phyloP scores from a whole-genome alignment of 2,797 vertebrate species.

The Brachyrhaphis roseni region DNA sequence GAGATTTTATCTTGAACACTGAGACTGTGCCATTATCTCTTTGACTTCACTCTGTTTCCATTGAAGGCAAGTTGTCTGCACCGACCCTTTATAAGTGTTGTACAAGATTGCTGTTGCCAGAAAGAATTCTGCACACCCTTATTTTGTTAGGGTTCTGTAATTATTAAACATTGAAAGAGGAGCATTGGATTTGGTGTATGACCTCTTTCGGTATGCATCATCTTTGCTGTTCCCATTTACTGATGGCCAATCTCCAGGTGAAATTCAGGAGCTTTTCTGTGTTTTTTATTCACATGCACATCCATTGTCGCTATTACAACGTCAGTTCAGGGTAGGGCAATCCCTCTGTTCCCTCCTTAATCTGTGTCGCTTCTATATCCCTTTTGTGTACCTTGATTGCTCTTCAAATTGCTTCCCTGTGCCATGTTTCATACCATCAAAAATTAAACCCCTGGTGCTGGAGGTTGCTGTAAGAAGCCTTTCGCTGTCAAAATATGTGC shows the following conservation, averaged over 20 bases:
- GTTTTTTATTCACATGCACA: conserved; percentile 59
- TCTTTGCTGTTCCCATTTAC: conserved; percentile 25
- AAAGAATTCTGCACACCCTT: conserved; percentile 17
- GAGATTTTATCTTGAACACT: conserved; percentile 37
- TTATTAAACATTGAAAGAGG: conserved; percentile 23
- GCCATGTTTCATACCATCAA: conserved; percentile 70
- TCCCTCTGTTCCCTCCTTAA: conserved; percentile 68
- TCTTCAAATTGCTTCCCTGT: conserved; percentile 78
- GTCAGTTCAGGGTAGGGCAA: conserved; percentile 54
- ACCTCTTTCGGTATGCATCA: conserved; percentile 18
- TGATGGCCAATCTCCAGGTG: conserved; percentile 63
- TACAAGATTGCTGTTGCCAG: conserved; percentile 6
- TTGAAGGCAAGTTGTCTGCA: conserved; percentile 19
- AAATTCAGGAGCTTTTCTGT: conserved; percentile 53
- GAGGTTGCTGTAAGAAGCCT: conserved; percentile 57
- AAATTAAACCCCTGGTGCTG: conserved; percentile 72
- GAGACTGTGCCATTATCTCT: conserved; percentile 42
- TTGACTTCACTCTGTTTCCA: conserved; percentile 38
- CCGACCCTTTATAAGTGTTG: conserved; percentile 25
- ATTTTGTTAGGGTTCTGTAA: conserved; percentile 14
- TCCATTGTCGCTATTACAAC: conserved; percentile 71
- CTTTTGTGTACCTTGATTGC: conserved; percentile 81
- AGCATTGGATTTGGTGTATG: conserved; percentile 4
- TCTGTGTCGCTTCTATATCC: conserved; percentile 67
- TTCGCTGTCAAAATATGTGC: conserved; percentile 66